Percentiles rank a stretch among this genome's conserved stretches.
Conservation (phyloP, 1,140 invertebrate species). For the Leptopilina clavipes region DNA sequence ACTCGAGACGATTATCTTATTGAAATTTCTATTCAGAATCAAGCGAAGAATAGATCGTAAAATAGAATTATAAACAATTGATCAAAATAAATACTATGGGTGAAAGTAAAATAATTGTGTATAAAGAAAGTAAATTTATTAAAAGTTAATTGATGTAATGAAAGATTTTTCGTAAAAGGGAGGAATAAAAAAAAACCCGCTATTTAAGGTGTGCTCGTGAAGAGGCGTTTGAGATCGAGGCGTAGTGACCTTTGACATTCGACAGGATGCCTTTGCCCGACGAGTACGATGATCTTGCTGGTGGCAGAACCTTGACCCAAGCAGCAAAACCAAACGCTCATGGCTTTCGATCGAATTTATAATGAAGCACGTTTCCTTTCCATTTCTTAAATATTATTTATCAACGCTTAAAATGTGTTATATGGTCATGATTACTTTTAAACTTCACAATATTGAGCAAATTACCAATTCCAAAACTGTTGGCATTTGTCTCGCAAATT, state of each 20-base stretch:
- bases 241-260: conserved; percentile 23
- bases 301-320: conserved; percentile 30
- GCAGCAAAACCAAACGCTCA: conserved; percentile 22
- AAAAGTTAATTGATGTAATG: background rate
- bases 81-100: no score
- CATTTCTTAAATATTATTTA: conserved; percentile 6
- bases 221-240: conserved; percentile 30
- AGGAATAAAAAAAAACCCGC: background rate
- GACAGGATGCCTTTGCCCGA: conserved; percentile 28
- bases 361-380: conserved; percentile 19
- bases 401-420: background rate
- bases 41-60: background rate
- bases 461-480: background rate
- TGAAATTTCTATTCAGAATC: background rate
- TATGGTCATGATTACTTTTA: background rate
- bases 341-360: conserved; percentile 31
- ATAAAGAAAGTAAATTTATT: background rate
- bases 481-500: background rate
- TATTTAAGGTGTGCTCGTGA: background rate
- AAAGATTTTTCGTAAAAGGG: background rate
- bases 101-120: background rate
- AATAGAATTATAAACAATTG: no score
- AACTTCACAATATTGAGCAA: background rate
- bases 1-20: background rate
- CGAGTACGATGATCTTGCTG: conserved; percentile 31